These are phyloP conservation scores for Garra rufa DNA, from an alignment of 2,113 vertebrate genomes.

Conservation along the genomic window DNA sequence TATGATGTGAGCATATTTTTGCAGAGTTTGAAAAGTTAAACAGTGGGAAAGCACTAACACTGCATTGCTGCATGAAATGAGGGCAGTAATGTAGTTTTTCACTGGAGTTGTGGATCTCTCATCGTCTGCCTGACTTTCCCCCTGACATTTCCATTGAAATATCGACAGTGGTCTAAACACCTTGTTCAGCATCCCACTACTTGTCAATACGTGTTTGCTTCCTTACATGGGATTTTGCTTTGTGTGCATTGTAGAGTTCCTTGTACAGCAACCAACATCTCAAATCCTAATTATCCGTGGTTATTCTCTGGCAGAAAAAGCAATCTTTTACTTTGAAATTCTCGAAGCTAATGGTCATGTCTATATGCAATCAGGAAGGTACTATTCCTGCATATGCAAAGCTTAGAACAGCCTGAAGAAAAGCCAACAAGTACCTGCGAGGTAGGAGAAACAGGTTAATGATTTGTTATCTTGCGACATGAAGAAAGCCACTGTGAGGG, in stretches of 20 bases:
- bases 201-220: slow-evolving; percentile 24
- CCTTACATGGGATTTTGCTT: not conserved
- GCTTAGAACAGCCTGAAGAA: slow-evolving; percentile 29
- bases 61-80: not conserved
- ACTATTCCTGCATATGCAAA: slow-evolving; percentile 34
- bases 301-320: slow-evolving; percentile 20
- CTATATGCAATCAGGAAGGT: slow-evolving; percentile 27
- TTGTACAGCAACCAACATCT: not conserved
- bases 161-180: not conserved
- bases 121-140: not conserved
- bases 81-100: not conserved
- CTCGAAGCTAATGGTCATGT: slow-evolving; percentile 24
- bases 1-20: not conserved
- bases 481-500: slow-evolving; percentile 43
- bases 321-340: slow-evolving; percentile 20
- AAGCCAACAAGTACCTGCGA: slow-evolving; percentile 42
- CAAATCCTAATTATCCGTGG: not conserved
- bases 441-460: slow-evolving; percentile 49
- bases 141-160: not conserved
- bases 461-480: slow-evolving; percentile 60
- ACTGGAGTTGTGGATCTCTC: not conserved
- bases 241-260: slow-evolving; percentile 19
- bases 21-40: not conserved
- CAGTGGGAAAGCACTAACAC: not conserved
- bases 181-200: slow-evolving; percentile 22